phyloP scores from a whole-genome alignment of 2,113 vertebrate species.

The Albula goreensis region DNA sequence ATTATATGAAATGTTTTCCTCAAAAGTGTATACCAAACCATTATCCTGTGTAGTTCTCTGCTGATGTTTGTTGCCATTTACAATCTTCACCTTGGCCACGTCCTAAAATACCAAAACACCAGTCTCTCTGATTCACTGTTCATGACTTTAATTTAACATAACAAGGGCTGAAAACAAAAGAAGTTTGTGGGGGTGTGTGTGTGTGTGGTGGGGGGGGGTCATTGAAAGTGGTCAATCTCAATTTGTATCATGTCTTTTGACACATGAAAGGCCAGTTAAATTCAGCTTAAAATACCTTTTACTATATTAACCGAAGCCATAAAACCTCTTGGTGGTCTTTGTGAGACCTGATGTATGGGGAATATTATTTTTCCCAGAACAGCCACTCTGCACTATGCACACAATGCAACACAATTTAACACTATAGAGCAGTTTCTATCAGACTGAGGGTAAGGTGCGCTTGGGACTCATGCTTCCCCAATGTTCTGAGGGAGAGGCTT shows the following conservation, averaged over 20 bases:
- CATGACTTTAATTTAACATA: neutral
- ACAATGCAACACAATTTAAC: neutral
- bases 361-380: neutral
- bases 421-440: neutral
- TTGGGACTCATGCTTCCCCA: neutral
- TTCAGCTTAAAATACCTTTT: neutral
- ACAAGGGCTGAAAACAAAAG: neutral
- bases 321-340: neutral
- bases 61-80: too few species aligned
- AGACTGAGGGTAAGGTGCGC: neutral
- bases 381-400: neutral
- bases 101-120: neutral
- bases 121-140: neutral
- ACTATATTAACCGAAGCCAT: too few species aligned
- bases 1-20: too few species aligned
- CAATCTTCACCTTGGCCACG: too few species aligned
- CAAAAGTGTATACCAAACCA: neutral
- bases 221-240: neutral
- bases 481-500: neutral
- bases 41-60: too few species aligned
- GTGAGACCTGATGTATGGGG: neutral
- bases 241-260: neutral
- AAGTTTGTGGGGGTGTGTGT: too few species aligned
- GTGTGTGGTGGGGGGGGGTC: neutral
- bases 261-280: neutral